Base-by-base conservation (phyloP, 2,113 vertebrate species). In the Micronycteris hirsuta region DNA sequence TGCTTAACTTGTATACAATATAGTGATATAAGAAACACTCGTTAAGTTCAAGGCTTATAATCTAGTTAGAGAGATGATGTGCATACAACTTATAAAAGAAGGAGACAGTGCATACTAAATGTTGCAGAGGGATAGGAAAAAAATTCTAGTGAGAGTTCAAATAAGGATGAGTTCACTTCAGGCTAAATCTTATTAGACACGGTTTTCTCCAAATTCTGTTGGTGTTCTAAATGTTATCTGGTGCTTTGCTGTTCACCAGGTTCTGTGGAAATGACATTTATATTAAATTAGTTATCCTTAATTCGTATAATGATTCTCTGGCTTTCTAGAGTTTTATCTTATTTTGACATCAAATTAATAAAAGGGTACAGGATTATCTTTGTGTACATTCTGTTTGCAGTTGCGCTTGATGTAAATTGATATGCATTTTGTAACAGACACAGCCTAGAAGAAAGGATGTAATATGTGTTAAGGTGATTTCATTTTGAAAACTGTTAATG, bases 231-330 rank as follows among this genome's bases (percentile, higher is more conserved):
- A 74, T 84, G 49, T 77, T 89, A 90, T 95, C 71, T 93, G 74
- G 7, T 94, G 1, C 19, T 87, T 90, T 88, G 26, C 31, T 68
- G 2, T 73, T 92, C 63, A 86, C 28, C 56, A 93, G 36, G 24
- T 52, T 47, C 43, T 83, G 31, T 52, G 71, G 81, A n/a, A 96
- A 93, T 85, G 38, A 15, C 52, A 88, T 87, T 58, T 81, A 94
- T 54, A 81, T 92, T 96, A 90, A 94, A 93, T 92, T 92, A 93
- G 93, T 97, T 92, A 87, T 16, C 38, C 33, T 87, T 93, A 65
- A 87, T 97, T 93, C 95, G 52, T 90, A 41, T 89, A 95, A 95
- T 91, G 87, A 93, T 84, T 78, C 36, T 93, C 41, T 20, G 10
- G 56, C 38, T 94, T 87, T 93, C 67, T 68, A 94, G 78, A 52